These are phyloP conservation scores for Barnardius zonarius DNA, from an alignment of 2,113 vertebrate genomes.

Conservation along the genomic window DNA sequence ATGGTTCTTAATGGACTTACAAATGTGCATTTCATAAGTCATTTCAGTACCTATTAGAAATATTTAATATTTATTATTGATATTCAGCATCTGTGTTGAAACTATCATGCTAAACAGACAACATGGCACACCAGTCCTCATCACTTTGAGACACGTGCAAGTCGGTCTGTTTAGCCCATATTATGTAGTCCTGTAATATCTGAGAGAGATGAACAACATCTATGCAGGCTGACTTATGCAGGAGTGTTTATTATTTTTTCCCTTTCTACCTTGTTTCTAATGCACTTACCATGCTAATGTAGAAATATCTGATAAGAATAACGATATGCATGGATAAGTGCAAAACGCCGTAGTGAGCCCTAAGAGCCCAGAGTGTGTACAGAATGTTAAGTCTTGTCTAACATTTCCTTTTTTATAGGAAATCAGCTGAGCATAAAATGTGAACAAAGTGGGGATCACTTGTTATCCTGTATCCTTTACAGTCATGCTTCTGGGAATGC, in stretches of 20 bases:
- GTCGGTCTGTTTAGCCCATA: neutral
- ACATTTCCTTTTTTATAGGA: neutral
- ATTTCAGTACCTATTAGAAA: neutral
- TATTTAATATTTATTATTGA: neutral
- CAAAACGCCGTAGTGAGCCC: neutral
- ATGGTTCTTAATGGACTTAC: neutral
- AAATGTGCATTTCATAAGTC: neutral
- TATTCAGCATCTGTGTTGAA: neutral
- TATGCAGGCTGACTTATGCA: neutral
- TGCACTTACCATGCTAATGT: neutral
- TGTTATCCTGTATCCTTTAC: neutral
- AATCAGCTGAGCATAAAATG: conserved; percentile 10
- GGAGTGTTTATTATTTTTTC: neutral
- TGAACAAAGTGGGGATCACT: neutral
- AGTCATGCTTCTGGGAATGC: neutral
- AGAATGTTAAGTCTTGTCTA: neutral
- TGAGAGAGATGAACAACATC: neutral
- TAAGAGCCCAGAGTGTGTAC: neutral
- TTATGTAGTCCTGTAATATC: neutral
- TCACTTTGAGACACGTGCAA: neutral
- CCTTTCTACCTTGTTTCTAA: neutral
- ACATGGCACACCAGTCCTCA: neutral
- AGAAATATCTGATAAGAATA: neutral
- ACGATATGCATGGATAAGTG: neutral
- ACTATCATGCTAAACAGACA: neutral